Evolutionary conservation across 2,888 invertebrate species (phyloP), one percentile per base, ranked within the genome.

Genomic region (Litoditis marina): DNA sequence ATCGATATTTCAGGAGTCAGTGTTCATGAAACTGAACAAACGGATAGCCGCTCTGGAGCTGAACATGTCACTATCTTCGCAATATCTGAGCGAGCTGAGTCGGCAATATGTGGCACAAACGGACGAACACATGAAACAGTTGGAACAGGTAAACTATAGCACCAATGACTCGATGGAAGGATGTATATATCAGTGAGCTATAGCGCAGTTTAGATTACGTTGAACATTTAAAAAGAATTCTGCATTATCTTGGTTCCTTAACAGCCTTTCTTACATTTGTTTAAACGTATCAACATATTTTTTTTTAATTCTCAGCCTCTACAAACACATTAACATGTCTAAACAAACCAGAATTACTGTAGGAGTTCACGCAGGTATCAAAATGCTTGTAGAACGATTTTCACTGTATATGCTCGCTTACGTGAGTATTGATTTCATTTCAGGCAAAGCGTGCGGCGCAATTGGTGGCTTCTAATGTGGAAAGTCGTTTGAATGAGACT

Each of bases 61-160:
- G 75, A 98, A 98, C 85, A 92, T 98, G 89, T 94, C 94, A 16
- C 87, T 98, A 44, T 94, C 94, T 73, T 91, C 92, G 65, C 93
- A 94, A 84, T 98, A 96, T 84, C 86, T 98, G 73, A 95, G 95
- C 84, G 95, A 96, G 84, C 86, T 98, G 74, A 94, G 94, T 84
- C 89, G 76, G 42, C 76, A 77, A 66, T 81, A 62, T 25, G 62
- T 62, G 4, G 56, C 56, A 16, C 62, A 62, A 51, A 50, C 61
- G 19, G 61, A 61, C 32, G 61, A 61, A 54, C 61, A 61, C 36
- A 54, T 55, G 32, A 61, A 55, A 44, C 61, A 61, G 22, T 25
- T 61, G 28, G 61, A 61, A 47, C 50, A 50, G 30, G 50, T 50
- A 16, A 49, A 19, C 22, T 16, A 13, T n/a, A n/a, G n/a, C 11